Conservation (phyloP, 2,888 invertebrate species). For the Hyalella azteca region DNA sequence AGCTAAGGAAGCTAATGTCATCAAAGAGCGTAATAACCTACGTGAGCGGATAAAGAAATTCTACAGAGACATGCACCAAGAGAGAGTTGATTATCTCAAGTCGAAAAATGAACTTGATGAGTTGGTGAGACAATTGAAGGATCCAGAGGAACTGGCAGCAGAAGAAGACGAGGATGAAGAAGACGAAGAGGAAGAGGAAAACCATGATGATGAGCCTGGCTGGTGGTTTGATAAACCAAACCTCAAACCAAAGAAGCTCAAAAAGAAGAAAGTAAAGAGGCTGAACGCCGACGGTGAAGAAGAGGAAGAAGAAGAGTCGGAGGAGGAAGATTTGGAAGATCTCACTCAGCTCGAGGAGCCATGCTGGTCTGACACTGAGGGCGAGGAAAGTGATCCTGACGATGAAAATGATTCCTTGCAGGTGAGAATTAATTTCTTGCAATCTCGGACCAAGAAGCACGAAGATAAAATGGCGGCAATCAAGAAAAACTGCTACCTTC, state of each 20-base stretch:
- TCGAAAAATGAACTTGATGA: constrained; percentile 52
- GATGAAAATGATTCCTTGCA: constrained; percentile 46
- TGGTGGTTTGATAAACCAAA: constrained; percentile 47
- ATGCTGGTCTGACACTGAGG: constrained; percentile 49
- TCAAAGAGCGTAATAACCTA: constrained; percentile 76
- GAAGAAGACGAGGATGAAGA: constrained; percentile 52
- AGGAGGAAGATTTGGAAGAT: constrained; percentile 63
- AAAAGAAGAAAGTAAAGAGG: constrained; percentile 49
- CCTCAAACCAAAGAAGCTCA: constrained; percentile 50
- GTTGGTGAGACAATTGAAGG: constrained; percentile 79
- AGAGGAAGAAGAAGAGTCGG: constrained; percentile 63
- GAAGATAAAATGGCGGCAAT: constrained; percentile 79
- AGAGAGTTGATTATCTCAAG: constrained; percentile 50
- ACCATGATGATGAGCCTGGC: constrained; percentile 44
- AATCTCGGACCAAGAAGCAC: constrained; percentile 71
- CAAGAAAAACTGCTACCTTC: constrained; percentile 85
- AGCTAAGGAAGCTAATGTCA: constrained; percentile 62
- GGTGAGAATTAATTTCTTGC: constrained; percentile 59
- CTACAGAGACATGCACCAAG: constrained; percentile 45
- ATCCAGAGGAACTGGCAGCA: constrained; percentile 74
- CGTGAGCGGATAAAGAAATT: constrained; percentile 75
- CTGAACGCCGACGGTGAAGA: constrained; percentile 39
- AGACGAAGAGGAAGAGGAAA: constrained; percentile 46
- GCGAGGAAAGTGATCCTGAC: constrained; percentile 48
- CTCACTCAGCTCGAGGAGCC: constrained; percentile 49